Percentiles rank a stretch among this genome's conserved stretches.
phyloP scores from a whole-genome alignment of 2,113 vertebrate species.

The Ageneiosus marmoratus region DNA sequence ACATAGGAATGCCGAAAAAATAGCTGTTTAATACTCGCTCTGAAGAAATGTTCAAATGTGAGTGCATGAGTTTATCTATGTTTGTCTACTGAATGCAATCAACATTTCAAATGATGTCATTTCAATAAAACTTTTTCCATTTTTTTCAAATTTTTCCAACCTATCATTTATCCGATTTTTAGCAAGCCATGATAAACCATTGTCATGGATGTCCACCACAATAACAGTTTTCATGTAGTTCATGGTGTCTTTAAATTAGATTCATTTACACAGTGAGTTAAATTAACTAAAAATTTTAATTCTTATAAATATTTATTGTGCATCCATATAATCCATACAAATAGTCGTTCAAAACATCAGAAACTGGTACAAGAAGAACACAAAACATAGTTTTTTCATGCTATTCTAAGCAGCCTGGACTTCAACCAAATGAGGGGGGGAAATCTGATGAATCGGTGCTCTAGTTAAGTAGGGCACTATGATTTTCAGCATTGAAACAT shows the following conservation, averaged over 20 bases:
- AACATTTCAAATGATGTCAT: not conserved
- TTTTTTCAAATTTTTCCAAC: not conserved
- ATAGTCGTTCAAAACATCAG: not conserved
- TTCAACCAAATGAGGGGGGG: slow-evolving; percentile 2
- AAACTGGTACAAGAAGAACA: not conserved
- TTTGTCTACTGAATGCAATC: not conserved
- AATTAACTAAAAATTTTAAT: not conserved
- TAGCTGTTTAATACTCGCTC: not conserved
- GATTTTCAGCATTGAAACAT: slow-evolving; percentile 19
- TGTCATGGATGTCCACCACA: not conserved
- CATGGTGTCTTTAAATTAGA: not conserved
- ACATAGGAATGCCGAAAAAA: not conserved
- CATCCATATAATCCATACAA: not conserved
- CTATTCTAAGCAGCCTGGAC: not conserved
- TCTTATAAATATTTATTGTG: slow-evolving; percentile 6
- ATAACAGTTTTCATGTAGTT: not conserved
- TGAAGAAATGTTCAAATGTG: not conserved
- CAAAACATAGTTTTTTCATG: not conserved
- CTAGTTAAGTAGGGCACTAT: slow-evolving; percentile 36
- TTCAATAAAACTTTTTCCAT: not conserved
- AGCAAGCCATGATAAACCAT: not conserved
- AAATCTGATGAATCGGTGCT: slow-evolving; percentile 30
- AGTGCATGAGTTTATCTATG: not conserved
- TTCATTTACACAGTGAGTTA: not conserved
- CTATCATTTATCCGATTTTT: not conserved